These are phyloP conservation scores for Melikaiella ostensackeni DNA, from an alignment of 2,888 invertebrate species.

Conservation along the genomic window DNA sequence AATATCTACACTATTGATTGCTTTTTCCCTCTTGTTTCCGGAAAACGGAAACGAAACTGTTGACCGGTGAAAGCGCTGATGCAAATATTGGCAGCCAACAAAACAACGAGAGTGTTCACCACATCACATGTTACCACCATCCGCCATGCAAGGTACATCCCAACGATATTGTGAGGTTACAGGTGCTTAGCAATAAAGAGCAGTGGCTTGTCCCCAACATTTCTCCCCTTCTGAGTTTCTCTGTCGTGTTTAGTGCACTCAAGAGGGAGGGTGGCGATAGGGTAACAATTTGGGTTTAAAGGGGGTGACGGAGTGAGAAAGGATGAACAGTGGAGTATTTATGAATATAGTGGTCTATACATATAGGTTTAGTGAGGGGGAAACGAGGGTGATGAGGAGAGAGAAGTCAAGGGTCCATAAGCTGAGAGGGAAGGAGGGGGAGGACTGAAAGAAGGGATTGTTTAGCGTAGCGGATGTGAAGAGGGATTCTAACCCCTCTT, in stretches of 20 bases:
- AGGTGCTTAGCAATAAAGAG: conserved; percentile 69
- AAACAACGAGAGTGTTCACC: conserved; percentile 53
- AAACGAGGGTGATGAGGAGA: too few species aligned
- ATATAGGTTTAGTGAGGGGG: too few species aligned
- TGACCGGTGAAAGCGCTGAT: conserved; percentile 61
- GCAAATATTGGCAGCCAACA: conserved; percentile 58
- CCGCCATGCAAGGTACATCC: conserved; percentile 56
- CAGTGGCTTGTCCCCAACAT: conserved; percentile 58
- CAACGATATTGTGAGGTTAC: conserved; percentile 70
- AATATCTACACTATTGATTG: conserved; percentile 30
- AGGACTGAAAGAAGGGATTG: too few species aligned
- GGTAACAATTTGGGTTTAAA: too few species aligned
- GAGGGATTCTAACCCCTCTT: too few species aligned
- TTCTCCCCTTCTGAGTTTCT: conserved; percentile 39
- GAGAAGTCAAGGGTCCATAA: too few species aligned
- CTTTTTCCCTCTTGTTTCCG: conserved; percentile 20
- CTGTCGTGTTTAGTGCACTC: conserved; percentile 36
- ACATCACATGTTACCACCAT: conserved; percentile 66
- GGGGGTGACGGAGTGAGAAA: too few species aligned
- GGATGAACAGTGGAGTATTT: too few species aligned
- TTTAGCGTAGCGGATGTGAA: too few species aligned
- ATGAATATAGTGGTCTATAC: too few species aligned
- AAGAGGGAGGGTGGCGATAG: too few species aligned
- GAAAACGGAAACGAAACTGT: conserved; percentile 39
- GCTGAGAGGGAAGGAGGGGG: too few species aligned